Conservation (phyloP, 2,797 vertebrate genomes). For the Anisognathus igniventris region DNA sequence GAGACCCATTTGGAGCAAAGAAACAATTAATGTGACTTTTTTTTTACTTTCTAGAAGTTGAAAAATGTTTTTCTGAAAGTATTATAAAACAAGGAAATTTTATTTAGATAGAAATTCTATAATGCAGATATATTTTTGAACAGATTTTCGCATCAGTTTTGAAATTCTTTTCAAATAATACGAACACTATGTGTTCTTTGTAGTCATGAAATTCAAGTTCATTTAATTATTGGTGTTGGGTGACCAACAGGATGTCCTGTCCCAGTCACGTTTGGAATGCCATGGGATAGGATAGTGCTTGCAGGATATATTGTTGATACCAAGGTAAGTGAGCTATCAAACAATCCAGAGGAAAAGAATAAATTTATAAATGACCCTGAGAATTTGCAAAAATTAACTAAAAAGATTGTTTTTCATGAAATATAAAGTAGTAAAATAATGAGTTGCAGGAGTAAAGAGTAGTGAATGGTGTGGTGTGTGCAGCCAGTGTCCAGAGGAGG, state of each 20-base stretch:
- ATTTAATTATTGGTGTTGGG: not conserved
- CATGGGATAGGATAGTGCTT: not conserved
- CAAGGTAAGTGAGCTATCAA: not conserved
- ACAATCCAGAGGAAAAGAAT: not conserved
- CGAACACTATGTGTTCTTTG: not conserved
- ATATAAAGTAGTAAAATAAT: not conserved
- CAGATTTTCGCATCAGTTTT: not conserved
- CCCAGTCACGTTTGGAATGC: not conserved
- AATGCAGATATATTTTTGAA: not conserved
- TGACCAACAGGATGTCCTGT: not conserved
- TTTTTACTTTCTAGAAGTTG: not conserved
- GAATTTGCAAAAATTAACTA: not conserved
- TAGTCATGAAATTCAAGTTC: not conserved
- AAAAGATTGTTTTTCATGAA: not conserved
- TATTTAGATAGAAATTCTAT: not conserved
- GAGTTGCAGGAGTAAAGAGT: not conserved
- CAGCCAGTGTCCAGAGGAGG: not conserved
- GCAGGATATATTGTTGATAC: not conserved
- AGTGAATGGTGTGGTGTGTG: not conserved
- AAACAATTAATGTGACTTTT: not conserved
- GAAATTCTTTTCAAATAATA: not conserved
- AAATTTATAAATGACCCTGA: not conserved
- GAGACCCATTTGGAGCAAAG: not conserved
- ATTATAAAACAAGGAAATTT: not conserved
- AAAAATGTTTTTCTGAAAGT: not conserved